These are phyloP conservation scores for Helicoverpa assulta DNA, from an alignment of 2,888 invertebrate species.

Conservation along the genomic window DNA sequence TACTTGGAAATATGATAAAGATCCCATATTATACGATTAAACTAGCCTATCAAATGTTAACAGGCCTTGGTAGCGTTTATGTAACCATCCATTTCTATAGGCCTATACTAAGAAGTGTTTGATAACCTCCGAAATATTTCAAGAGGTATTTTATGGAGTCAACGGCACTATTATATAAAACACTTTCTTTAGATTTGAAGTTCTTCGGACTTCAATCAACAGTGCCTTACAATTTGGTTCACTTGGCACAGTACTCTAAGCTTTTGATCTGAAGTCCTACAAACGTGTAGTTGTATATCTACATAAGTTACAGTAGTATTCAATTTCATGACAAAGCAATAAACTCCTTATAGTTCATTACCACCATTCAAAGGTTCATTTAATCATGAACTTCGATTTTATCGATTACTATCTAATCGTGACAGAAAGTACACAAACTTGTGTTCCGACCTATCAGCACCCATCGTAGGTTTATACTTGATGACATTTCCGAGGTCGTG, in stretches of 20 bases:
- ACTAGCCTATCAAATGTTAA: not conserved
- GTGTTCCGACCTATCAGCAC: conserved; percentile 14
- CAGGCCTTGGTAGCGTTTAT: not conserved
- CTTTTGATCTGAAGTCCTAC: not conserved
- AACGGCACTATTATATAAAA: not conserved
- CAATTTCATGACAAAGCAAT: not conserved
- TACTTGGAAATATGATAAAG: not conserved
- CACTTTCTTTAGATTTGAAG: conserved; percentile 1
- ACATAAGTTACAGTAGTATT: not conserved
- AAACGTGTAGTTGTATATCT: not conserved
- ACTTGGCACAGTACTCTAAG: not conserved
- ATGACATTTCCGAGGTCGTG: conserved; percentile 53
- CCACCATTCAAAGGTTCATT: conserved; percentile 10
- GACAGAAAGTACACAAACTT: conserved; percentile 6
- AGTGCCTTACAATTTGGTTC: not conserved
- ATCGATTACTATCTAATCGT: conserved; percentile 4
- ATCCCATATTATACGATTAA: not conserved
- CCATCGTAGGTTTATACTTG: conserved; percentile 23
- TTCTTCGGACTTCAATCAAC: not conserved
- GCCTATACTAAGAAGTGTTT: not conserved
- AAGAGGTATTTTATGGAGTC: not conserved
- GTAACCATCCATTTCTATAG: not conserved
- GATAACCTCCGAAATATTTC: not conserved
- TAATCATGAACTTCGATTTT: conserved; percentile 8
- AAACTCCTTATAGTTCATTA: conserved; percentile 8